These are phyloP conservation scores for Elaeidobius kamerunicus DNA, from an alignment of 2,888 invertebrate genomes.

Conservation along the genomic window DNA sequence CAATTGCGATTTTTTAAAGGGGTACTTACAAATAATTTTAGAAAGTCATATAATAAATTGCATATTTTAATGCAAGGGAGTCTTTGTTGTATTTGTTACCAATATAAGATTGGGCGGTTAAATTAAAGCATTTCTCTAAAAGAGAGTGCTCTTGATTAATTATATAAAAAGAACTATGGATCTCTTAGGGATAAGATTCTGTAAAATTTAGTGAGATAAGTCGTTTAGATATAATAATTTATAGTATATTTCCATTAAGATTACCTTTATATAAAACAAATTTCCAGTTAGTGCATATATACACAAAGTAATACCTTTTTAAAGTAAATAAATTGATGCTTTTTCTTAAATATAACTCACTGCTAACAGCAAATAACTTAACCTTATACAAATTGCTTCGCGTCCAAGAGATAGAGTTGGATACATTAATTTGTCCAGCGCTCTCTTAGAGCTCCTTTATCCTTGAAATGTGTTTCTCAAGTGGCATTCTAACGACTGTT, in stretches of 20 bases:
- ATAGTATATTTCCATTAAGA: not conserved
- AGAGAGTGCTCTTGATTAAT: no score
- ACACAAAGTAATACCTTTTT: no score
- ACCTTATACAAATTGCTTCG: constrained; percentile 5
- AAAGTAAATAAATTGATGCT: no score
- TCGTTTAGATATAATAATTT: not conserved
- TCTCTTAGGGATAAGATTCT: no score
- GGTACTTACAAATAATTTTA: no score
- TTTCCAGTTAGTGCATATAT: not conserved
- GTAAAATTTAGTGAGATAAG: no score
- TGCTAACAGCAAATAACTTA: constrained; percentile 5
- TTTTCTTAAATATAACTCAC: constrained; percentile 9
- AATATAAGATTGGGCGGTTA: no score
- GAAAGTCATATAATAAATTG: no score
- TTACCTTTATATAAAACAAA: not conserved
- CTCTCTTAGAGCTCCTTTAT: constrained; percentile 15
- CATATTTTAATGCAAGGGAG: no score
- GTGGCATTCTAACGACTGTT: constrained; percentile 13
- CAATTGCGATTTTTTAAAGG: no score
- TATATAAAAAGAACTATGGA: not conserved
- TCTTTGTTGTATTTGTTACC: no score
- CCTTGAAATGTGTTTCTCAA: constrained; percentile 15
- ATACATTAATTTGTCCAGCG: constrained; percentile 17
- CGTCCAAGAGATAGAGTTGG: constrained; percentile 6
- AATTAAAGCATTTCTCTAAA: no score